Percentiles rank a stretch among this genome's conserved stretches.
Conservation (phyloP, 2,888 invertebrate species). For the Nemotelus pantherinus region DNA sequence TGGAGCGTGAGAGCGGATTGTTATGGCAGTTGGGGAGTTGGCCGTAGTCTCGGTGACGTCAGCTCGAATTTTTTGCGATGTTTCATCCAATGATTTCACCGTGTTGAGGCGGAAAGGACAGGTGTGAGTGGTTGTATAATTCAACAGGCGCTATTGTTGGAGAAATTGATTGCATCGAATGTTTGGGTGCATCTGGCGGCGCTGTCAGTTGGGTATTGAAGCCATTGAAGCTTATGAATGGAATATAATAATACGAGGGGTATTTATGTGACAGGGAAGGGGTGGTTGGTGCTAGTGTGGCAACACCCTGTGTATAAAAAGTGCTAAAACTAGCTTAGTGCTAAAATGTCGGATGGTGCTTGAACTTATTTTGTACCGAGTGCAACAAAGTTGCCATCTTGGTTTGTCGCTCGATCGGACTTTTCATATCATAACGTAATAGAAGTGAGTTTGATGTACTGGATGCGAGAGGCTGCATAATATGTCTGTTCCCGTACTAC, state of each 20-base stretch:
- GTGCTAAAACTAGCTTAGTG: conserved; percentile 21
- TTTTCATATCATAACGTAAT: no score
- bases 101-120: not conserved
- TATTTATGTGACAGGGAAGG: not conserved
- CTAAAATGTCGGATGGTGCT: conserved; percentile 12
- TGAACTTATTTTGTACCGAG: not conserved
- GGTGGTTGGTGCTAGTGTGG: not conserved
- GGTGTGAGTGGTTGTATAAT: conserved; percentile 4
- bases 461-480: no score
- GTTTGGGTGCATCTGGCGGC: not conserved
- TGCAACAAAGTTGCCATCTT: no score
- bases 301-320: conserved; percentile 26
- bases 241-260: not conserved
- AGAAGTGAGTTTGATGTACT: no score
- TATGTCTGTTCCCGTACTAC: no score
- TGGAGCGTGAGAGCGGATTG: conserved; percentile 5
- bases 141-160: conserved; percentile 25
- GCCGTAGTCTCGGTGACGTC: conserved; percentile 34
- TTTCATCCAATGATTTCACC: no score
- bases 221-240: not conserved
- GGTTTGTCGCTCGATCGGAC: no score
- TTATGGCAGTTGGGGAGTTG: conserved; percentile 35
- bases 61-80: conserved; percentile 8
- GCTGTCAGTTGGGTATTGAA: not conserved
- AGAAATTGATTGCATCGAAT: not conserved